These are phyloP conservation scores for Eupithecia vulgata DNA, from an alignment of 2,888 invertebrate genomes.

Conservation along the genomic window DNA sequence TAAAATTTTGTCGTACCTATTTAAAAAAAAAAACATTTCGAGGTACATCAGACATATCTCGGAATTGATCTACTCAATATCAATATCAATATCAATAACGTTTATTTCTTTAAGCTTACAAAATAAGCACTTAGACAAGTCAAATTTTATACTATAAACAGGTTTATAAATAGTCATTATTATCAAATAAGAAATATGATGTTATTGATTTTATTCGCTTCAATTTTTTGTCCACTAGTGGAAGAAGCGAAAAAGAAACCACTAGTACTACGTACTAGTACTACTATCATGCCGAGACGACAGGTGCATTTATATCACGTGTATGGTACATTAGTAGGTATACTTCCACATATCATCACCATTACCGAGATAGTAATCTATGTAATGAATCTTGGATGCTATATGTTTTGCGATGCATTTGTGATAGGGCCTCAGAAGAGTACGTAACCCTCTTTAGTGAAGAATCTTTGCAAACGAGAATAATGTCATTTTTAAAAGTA, in stretches of 20 bases:
- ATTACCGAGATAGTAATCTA: conserved; percentile 32
- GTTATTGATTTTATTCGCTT: too few species aligned
- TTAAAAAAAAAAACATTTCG: background rate
- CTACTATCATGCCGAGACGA: conserved; percentile 29
- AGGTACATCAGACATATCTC: conserved; percentile 20
- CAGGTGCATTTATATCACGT: conserved; percentile 52
- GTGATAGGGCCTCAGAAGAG: background rate
- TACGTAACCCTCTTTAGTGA: background rate
- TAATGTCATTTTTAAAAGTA: too few species aligned
- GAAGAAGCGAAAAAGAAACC: too few species aligned
- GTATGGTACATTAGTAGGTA: conserved; percentile 45
- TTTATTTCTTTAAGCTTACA: too few species aligned
- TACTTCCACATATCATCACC: conserved; percentile 29
- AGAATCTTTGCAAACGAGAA: background rate
- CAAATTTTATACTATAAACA: too few species aligned
- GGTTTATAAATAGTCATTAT: too few species aligned
- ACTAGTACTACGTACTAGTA: too few species aligned
- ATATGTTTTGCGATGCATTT: conserved; percentile 25
- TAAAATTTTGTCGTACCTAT: background rate
- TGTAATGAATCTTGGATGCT: conserved; percentile 24
- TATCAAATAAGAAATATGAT: too few species aligned
- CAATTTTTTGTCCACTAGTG: too few species aligned
- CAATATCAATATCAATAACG: too few species aligned
- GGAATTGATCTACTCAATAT: too few species aligned
- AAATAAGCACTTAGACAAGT: too few species aligned